Conservation (phyloP, 2,797 vertebrate species). For the Capromys pilorides region DNA sequence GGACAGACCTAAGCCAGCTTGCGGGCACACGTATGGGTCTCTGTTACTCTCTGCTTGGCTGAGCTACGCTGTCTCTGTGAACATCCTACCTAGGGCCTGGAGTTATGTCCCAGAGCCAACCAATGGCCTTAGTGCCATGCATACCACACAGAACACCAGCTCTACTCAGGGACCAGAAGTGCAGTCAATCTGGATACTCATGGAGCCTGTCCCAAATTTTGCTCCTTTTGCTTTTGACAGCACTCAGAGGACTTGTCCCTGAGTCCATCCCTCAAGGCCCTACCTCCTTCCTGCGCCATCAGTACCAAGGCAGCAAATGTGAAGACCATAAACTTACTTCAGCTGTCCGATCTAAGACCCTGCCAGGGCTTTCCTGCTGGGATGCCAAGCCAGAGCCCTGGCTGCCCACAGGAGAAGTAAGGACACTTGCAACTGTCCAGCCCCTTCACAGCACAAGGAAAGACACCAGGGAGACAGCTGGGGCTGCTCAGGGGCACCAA, state of each 20-base stretch:
- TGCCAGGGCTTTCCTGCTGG: background rate
- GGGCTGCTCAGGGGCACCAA: background rate
- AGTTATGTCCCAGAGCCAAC: background rate
- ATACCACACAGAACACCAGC: background rate
- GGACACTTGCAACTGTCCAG: rapidly evolving
- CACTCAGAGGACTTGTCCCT: background rate
- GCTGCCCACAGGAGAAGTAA: background rate
- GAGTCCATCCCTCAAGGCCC: background rate
- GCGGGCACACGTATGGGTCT: background rate
- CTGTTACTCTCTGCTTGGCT: background rate
- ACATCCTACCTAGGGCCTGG: background rate
- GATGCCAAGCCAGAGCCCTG: background rate
- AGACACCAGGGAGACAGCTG: background rate
- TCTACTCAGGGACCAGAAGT: background rate
- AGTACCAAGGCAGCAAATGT: background rate
- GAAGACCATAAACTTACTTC: background rate
- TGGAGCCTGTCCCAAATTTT: background rate
- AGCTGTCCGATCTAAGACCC: background rate
- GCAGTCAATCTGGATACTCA: background rate
- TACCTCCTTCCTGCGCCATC: background rate
- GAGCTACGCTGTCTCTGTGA: background rate
- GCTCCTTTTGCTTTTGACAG: background rate
- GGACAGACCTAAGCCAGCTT: background rate
- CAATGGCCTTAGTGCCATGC: background rate
- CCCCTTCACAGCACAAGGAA: background rate